Evolutionary conservation across 2,888 invertebrate species (phyloP).

Genomic region (Drosophila suboccidentalis): DNA sequence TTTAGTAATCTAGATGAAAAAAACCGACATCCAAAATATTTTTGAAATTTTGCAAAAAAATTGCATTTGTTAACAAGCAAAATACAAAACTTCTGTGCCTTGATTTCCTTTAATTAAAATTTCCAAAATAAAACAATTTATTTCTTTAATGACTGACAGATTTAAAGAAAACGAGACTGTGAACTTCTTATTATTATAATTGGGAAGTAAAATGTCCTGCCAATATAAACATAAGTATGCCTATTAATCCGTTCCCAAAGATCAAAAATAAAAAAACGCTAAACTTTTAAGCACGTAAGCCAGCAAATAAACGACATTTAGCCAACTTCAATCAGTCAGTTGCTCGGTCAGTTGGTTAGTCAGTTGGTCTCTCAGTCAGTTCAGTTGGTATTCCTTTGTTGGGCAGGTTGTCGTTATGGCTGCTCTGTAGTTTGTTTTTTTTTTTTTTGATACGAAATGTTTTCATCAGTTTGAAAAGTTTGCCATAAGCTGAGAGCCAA

Average conservation of each 20-base stretch:
- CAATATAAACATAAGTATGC: slow-evolving; percentile 5
- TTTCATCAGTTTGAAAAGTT: slow-evolving; percentile 65
- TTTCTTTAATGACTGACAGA: not conserved
- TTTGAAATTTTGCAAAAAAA: no score
- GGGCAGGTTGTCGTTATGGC: slow-evolving; percentile 24
- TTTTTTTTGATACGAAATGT: slow-evolving; percentile 36
- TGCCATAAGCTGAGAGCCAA: slow-evolving; percentile 49
- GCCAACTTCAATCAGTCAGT: slow-evolving; percentile 18
- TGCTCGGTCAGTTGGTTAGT: slow-evolving; percentile 13
- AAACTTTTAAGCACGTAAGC: slow-evolving; percentile 55
- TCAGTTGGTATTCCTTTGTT: slow-evolving; percentile 48
- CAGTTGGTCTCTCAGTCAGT: slow-evolving; percentile 28
- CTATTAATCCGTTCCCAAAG: slow-evolving; percentile 23
- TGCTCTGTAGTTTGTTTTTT: slow-evolving; percentile 21
- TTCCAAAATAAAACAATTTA: no score
- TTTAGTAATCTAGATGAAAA: no score
- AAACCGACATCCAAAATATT: no score
- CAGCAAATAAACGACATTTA: slow-evolving; percentile 15
- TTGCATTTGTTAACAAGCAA: no score
- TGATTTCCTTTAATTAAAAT: no score
- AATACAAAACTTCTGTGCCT: no score
- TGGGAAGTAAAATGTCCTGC: not conserved
- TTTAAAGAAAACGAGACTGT: not conserved
- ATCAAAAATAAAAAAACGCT: slow-evolving; percentile 41
- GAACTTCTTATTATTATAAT: not conserved